phyloP scores from a whole-genome alignment of 2,113 vertebrate species.

The Cyphomyrus discorhynchus region DNA sequence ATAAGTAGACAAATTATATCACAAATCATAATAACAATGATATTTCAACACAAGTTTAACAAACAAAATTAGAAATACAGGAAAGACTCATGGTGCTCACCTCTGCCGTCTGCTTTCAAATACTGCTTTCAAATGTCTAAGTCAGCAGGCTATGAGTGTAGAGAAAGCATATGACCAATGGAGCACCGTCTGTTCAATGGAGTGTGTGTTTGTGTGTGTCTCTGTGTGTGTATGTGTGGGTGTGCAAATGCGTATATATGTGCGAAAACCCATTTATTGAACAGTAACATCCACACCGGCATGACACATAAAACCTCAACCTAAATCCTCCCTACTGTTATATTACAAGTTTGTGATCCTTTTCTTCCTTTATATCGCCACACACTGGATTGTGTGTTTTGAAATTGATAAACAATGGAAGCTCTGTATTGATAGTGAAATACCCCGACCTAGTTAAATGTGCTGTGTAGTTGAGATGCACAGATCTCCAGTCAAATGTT shows the following conservation, averaged over 20 bases:
- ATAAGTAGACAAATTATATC: not conserved
- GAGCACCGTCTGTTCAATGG: constrained; percentile 49
- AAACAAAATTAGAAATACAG: not conserved
- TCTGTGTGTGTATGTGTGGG: constrained; percentile 23
- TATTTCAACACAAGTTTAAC: not conserved
- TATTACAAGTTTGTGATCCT: constrained; percentile 42
- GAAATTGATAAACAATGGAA: constrained; percentile 57
- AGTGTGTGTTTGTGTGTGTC: constrained; percentile 3
- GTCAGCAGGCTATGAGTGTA: constrained; percentile 63
- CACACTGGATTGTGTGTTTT: constrained; percentile 30
- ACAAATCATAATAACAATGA: not conserved
- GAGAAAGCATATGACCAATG: constrained; percentile 77
- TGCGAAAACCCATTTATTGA: constrained; percentile 59
- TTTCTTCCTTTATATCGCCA: constrained; percentile 54
- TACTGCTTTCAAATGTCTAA: constrained; percentile 70
- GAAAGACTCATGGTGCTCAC: constrained; percentile 67
- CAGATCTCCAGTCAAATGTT: not conserved
- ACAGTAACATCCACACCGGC: constrained; percentile 25
- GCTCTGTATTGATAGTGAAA: constrained; percentile 48
- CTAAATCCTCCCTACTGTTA: not conserved
- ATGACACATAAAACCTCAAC: not conserved
- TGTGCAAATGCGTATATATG: constrained; percentile 38
- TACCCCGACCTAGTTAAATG: not conserved
- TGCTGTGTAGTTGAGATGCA: not conserved
- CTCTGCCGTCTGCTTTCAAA: constrained; percentile 78